phyloP scores from a whole-genome alignment of 2,888 invertebrate species.

The Polydrusus pterygomalis region DNA sequence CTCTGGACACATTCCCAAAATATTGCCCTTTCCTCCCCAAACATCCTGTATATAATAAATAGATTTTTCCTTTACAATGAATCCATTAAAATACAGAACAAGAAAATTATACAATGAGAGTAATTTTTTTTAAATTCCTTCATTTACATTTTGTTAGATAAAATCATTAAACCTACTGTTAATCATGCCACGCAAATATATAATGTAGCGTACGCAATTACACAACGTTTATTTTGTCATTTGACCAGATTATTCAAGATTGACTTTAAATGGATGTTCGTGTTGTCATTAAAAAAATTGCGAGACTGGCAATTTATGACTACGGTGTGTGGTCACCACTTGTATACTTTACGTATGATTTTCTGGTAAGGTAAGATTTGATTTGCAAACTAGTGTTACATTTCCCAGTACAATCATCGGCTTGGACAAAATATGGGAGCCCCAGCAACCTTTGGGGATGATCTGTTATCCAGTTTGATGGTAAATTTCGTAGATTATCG shows the following conservation, averaged over 20 bases:
- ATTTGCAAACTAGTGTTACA: no score
- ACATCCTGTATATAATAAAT: no score
- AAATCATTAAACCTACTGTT: neutral
- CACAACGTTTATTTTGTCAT: slow-evolving; percentile 1
- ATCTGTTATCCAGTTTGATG: no score
- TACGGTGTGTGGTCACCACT: neutral
- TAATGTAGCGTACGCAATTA: neutral
- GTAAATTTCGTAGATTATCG: no score
- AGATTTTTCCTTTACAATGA: no score
- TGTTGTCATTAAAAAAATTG: neutral
- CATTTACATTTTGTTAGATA: neutral
- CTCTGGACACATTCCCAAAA: no score
- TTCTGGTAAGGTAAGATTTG: neutral
- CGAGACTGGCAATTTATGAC: neutral
- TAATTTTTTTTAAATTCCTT: neutral
- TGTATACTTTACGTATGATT: neutral
- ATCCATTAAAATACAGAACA: neutral
- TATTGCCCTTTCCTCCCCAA: no score
- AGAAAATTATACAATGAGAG: neutral
- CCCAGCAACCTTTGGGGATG: no score
- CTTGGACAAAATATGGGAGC: no score
- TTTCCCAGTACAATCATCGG: no score
- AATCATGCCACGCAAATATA: neutral
- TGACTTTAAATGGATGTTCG: slow-evolving; percentile 1
- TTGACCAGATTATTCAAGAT: neutral